These are phyloP conservation scores for Eremophila alpestris DNA, from an alignment of 2,797 vertebrate genomes.

Conservation along the genomic window DNA sequence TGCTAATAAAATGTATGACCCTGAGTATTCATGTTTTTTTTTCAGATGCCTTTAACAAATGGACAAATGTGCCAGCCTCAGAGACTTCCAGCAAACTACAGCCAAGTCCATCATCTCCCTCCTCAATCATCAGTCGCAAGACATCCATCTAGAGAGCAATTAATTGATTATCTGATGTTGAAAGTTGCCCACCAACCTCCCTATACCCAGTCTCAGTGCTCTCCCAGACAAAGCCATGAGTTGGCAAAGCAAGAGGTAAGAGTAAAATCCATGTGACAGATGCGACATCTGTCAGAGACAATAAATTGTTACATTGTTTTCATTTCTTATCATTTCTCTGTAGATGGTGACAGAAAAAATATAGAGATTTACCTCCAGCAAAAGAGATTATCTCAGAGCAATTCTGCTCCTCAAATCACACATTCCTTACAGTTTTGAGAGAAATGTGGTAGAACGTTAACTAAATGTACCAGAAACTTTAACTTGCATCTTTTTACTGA, in stretches of 20 bases:
- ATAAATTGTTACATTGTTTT: background rate
- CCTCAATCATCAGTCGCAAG: constrained; percentile 85
- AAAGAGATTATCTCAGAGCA: background rate
- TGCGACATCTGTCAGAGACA: background rate
- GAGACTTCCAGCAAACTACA: constrained; percentile 85
- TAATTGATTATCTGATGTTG: constrained; percentile 96
- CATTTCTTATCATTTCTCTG: background rate
- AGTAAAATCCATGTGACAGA: background rate
- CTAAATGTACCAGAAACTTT: background rate
- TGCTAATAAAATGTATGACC: background rate
- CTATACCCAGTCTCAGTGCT: constrained; percentile 82
- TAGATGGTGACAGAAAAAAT: background rate
- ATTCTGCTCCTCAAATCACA: background rate
- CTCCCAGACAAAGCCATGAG: constrained; percentile 82
- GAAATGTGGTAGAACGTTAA: background rate
- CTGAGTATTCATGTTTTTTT: constrained; percentile 57
- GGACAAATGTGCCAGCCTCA: constrained; percentile 89
- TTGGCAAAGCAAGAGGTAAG: constrained; percentile 89
- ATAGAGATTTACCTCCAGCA: background rate
- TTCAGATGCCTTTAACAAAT: constrained; percentile 94
- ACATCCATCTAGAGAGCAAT: constrained; percentile 93
- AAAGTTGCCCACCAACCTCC: constrained; percentile 88
- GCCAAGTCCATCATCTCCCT: constrained; percentile 81
- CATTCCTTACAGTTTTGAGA: background rate
- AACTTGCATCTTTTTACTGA: background rate